Evolutionary conservation across 2,888 invertebrate species (phyloP), one percentile per base, ranked within the genome.

Genomic region (Parnassius orleans): DNA sequence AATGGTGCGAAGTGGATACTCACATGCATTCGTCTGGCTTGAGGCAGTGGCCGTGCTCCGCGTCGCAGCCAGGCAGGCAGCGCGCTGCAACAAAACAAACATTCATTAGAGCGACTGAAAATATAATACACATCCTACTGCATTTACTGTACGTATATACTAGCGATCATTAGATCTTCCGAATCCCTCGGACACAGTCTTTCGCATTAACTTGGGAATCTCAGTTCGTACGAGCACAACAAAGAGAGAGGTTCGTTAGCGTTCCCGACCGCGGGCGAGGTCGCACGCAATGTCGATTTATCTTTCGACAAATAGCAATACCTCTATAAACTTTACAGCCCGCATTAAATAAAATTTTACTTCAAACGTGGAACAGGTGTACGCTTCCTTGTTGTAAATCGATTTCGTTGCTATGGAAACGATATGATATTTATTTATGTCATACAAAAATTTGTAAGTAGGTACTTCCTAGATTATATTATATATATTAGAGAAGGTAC

Each of bases 11-110:
- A 87, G 85, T 86, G 87, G 83, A 86, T 93, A 98, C 98, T 98
- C 94, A 98, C 98, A 94, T 94, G 97, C 99, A 99, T 92, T 98
- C 97, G 93, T 97, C 96, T 81, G 99, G 98, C 86, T 94, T 94
- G 82, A 93, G 94, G 93, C 98, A 99, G 92, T 95, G 95, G 81
- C 98, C 98, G 92, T 98, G 96, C 83, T 95, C 94, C 75, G 95
- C 93, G 92, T 97, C 95, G 93, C 99, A 99, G 87, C 98, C 98
- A 81, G 96, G 95, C 89, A 96, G 93, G 93, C 99, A 99, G 80
- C 95, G 95, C 80, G 98, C 98, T 98, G 90, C 60, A 90, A 90
- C 88, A 96, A 92, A 92, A 93, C 92, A 83, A 89, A 87, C 78
- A 71, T 83, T 89, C 82, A 81, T 90, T 89, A 90, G 86, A 85